phyloP scores from a whole-genome alignment of 2,113 vertebrate species.

The Malaclemys terrapin region DNA sequence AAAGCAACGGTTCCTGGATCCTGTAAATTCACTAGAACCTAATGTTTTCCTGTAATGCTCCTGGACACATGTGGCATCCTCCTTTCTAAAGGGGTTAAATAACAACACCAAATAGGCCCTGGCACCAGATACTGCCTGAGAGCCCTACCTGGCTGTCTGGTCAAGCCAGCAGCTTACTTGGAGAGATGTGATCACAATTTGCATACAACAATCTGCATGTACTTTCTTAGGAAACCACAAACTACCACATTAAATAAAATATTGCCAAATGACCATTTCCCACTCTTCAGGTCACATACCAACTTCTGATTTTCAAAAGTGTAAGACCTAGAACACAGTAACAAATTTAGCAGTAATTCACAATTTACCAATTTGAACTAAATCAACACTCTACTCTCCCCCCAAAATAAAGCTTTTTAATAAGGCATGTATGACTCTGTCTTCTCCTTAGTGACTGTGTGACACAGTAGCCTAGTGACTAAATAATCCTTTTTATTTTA shows the following conservation, averaged over 20 bases:
- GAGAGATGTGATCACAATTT: neutral
- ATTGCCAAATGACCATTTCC: neutral
- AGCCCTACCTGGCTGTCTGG: neutral
- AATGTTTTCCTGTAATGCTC: neutral
- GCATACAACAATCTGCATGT: neutral
- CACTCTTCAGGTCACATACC: neutral
- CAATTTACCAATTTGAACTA: neutral
- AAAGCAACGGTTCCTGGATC: neutral
- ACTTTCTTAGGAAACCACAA: neutral
- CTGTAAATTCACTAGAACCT: neutral
- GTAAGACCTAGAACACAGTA: neutral
- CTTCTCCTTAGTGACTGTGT: constrained; percentile 27
- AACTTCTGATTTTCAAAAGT: no score
- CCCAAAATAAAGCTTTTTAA: constrained; percentile 25
- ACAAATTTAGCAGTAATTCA: constrained; percentile 11
- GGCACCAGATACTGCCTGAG: neutral
- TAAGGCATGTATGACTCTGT: neutral
- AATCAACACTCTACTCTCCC: neutral
- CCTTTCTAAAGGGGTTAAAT: neutral
- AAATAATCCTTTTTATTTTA: constrained; percentile 30
- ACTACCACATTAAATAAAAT: neutral
- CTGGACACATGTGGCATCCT: neutral
- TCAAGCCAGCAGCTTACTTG: rapidly evolving
- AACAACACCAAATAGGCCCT: neutral
- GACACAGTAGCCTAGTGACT: constrained; percentile 18